Evolutionary conservation across 2,797 vertebrate species (phyloP).

Genomic region (Oophaga sylvatica): DNA sequence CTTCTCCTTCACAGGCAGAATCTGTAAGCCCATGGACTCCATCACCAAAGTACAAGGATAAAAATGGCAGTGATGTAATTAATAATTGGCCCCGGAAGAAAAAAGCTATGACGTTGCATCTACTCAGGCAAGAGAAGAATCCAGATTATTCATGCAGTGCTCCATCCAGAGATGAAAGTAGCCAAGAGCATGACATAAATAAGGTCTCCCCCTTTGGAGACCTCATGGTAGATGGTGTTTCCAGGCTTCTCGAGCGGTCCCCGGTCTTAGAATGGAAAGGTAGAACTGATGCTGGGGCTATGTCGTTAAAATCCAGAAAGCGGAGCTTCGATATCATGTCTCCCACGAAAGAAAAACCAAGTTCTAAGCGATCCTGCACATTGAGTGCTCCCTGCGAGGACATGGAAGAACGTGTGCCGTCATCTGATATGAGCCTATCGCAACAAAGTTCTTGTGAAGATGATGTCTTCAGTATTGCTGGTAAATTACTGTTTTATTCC

Average conservation of each 20-base stretch:
- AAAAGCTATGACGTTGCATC: constrained; percentile 72
- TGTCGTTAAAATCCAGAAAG: constrained; percentile 70
- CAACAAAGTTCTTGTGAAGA: constrained; percentile 62
- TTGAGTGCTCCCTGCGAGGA: neutral
- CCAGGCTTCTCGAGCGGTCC: constrained; percentile 74
- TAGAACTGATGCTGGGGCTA: constrained; percentile 62
- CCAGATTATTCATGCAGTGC: constrained; percentile 64
- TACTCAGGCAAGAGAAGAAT: constrained; percentile 63
- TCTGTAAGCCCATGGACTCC: constrained; percentile 79
- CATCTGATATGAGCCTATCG: neutral
- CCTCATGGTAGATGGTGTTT: constrained; percentile 86
- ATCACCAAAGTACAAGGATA: constrained; percentile 86
- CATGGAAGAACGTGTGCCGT: neutral
- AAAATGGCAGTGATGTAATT: constrained; percentile 84
- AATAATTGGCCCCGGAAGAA: constrained; percentile 93
- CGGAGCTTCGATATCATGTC: constrained; percentile 59
- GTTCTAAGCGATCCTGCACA: constrained; percentile 66
- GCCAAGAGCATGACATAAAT: constrained; percentile 13
- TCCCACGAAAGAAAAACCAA: constrained; percentile 56
- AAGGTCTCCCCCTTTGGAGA: constrained; percentile 73
- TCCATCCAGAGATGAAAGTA: constrained; percentile 61
- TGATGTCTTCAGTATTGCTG: constrained; percentile 67
- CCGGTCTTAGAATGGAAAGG: constrained; percentile 65
- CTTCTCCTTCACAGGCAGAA: constrained; percentile 75
- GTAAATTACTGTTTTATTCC: constrained; percentile 61